Percentiles rank a stretch among this genome's conserved stretches.
phyloP scores from a whole-genome alignment of 2,888 invertebrate species.

The Nomada fucata region DNA sequence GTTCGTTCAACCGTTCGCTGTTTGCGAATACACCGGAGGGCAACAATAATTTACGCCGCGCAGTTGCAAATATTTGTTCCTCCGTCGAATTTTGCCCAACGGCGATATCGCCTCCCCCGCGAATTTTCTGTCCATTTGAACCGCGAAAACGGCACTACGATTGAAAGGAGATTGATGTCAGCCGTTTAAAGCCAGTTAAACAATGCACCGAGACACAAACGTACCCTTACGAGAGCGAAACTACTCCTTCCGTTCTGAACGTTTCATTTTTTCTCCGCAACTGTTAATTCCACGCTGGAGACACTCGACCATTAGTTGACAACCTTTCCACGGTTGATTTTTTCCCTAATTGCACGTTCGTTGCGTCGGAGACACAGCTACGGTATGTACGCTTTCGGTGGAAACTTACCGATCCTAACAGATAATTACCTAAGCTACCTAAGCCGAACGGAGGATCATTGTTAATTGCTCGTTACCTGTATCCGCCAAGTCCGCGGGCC shows the following conservation, averaged over 20 bases:
- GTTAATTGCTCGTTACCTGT: constrained; percentile 64
- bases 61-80: not conserved
- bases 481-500: constrained; percentile 19
- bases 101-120: too few species aligned
- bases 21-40: constrained; percentile 18
- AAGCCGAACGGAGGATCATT: constrained; percentile 45
- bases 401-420: constrained; percentile 39
- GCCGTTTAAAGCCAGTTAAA: constrained; percentile 20
- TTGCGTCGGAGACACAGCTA: not conserved
- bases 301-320: constrained; percentile 13
- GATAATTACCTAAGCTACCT: constrained; percentile 57
- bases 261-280: not conserved
- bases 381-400: constrained; percentile 20
- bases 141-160: too few species aligned
- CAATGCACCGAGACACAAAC: not conserved
- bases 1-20: constrained; percentile 54
- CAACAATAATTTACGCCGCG: too few species aligned
- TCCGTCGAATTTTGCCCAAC: not conserved
- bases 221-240: not conserved
- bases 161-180: constrained; percentile 2
- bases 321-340: constrained; percentile 3
- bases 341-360: constrained; percentile 35
- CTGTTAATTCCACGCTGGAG: constrained; percentile 34
- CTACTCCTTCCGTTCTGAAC: not conserved
- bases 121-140: not conserved